Evolutionary conservation across 2,113 vertebrate species (phyloP).

Genomic region (Eurypyga helias): DNA sequence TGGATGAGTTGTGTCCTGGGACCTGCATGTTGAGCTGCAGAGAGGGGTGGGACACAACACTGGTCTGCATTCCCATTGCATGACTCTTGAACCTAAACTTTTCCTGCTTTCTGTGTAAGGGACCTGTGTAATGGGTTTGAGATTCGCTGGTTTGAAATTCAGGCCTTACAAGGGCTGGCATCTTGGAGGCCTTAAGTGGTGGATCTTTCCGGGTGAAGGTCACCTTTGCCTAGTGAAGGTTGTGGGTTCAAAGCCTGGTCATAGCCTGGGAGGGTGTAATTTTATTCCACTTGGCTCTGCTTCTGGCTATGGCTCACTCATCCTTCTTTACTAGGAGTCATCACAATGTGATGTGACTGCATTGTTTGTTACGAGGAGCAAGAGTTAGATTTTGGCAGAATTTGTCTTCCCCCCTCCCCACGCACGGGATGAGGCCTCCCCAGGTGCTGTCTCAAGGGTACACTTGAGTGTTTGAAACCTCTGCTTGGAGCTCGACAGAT

Average conservation of each 20-base stretch:
- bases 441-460: neutral
- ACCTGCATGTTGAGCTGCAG: neutral
- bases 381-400: neutral
- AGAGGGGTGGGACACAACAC: fast-evolving
- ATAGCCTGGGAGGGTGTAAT: neutral
- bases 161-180: neutral
- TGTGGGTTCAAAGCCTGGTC: neutral
- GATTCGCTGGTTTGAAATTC: neutral
- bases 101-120: neutral
- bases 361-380: neutral
- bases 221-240: neutral
- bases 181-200: too few relatives aligned
- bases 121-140: neutral
- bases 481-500: neutral
- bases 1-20: neutral
- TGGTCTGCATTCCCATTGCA: fast-evolving
- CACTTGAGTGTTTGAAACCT: neutral
- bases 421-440: neutral
- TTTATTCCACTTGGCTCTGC: neutral
- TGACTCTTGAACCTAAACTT: neutral
- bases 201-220: neutral
- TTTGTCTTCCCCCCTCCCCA: neutral
- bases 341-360: neutral
- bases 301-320: neutral
- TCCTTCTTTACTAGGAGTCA: neutral